Evolutionary conservation across 2,797 vertebrate species (phyloP).

Genomic region (Macropodus opercularis): DNA sequence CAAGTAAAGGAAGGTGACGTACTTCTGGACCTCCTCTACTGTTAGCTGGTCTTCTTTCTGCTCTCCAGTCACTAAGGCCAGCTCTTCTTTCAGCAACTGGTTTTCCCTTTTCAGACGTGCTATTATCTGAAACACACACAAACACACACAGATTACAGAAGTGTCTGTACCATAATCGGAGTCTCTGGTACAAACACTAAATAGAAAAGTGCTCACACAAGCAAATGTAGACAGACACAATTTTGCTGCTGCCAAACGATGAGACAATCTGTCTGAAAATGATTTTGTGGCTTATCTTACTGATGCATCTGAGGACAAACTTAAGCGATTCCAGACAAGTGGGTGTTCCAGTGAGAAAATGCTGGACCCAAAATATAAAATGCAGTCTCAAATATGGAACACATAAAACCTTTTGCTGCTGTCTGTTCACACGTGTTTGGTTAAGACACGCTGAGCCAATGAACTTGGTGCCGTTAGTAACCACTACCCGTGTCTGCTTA

Average conservation of each 20-base stretch:
- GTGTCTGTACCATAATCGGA: no score
- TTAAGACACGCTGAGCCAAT: conserved; percentile 41
- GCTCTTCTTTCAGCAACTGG: conserved; percentile 88
- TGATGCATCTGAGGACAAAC: conserved; percentile 54
- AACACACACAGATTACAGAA: conserved; percentile 2
- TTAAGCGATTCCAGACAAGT: conserved; percentile 65
- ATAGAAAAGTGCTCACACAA: conserved; percentile 1
- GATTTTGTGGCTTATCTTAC: conserved; percentile 45
- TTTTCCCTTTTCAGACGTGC: conserved; percentile 87
- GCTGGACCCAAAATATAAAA: conserved; percentile 57
- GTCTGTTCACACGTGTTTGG: conserved; percentile 49
- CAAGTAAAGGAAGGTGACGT: conserved; percentile 32
- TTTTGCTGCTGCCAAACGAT: conserved; percentile 40
- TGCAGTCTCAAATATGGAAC: conserved; percentile 30
- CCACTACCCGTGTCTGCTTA: conserved; percentile 47
- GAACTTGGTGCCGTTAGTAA: conserved; percentile 42
- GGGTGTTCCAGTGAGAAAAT: conserved; percentile 45
- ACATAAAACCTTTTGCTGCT: conserved; percentile 39
- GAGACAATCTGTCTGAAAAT: conserved; percentile 54
- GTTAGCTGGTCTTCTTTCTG: conserved; percentile 84
- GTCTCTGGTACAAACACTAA: no score
- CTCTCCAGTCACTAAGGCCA: conserved; percentile 87
- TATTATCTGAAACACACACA: conserved; percentile 84
- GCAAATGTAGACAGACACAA: conserved; percentile 7
- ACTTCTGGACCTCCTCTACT: conserved; percentile 87